Percentiles rank a stretch among this genome's conserved stretches.
Conservation (phyloP, 2,888 invertebrate species). For the Schizotus pectinicornis region DNA sequence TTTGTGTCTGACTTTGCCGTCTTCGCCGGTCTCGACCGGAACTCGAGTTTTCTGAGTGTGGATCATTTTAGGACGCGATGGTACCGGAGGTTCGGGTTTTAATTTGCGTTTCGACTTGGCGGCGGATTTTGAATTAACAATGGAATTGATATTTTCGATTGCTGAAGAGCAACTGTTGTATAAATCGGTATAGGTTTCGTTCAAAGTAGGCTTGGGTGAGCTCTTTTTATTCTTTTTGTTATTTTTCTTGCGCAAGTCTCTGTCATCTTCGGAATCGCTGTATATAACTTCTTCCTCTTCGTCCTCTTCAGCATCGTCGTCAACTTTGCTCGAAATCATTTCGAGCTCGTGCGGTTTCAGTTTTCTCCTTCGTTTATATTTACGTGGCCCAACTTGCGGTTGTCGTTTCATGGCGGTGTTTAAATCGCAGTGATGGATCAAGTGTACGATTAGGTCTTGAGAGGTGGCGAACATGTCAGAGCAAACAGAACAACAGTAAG, state of each 20-base stretch:
- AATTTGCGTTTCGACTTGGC: constrained; percentile 35
- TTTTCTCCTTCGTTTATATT: constrained; percentile 82
- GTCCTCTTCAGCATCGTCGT: constrained; percentile 39
- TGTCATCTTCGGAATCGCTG: constrained; percentile 49
- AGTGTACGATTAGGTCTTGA: constrained; percentile 78
- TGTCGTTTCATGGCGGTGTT: constrained; percentile 83
- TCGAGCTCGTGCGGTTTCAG: constrained; percentile 70
- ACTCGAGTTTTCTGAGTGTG: constrained; percentile 73
- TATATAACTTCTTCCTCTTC: constrained; percentile 51
- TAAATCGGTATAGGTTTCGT: constrained; percentile 58
- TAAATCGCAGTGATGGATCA: constrained; percentile 85
- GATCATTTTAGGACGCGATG: constrained; percentile 75
- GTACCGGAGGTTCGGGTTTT: constrained; percentile 55
- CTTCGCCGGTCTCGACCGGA: constrained; percentile 61
- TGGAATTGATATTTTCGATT: constrained; percentile 60
- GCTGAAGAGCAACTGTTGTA: constrained; percentile 60
- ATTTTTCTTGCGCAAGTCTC: constrained; percentile 44
- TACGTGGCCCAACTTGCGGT: constrained; percentile 74
- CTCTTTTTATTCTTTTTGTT: constrained; percentile 54
- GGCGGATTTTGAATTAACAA: constrained; percentile 57
- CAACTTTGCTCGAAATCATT: constrained; percentile 49
- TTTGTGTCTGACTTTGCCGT: constrained; percentile 63
- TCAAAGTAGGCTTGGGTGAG: constrained; percentile 42
- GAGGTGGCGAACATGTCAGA: constrained; percentile 73
- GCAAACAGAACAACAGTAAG: constrained; percentile 80